These are phyloP conservation scores for Aphodius sticticus DNA, from an alignment of 2,888 invertebrate species.

Conservation along the genomic window DNA sequence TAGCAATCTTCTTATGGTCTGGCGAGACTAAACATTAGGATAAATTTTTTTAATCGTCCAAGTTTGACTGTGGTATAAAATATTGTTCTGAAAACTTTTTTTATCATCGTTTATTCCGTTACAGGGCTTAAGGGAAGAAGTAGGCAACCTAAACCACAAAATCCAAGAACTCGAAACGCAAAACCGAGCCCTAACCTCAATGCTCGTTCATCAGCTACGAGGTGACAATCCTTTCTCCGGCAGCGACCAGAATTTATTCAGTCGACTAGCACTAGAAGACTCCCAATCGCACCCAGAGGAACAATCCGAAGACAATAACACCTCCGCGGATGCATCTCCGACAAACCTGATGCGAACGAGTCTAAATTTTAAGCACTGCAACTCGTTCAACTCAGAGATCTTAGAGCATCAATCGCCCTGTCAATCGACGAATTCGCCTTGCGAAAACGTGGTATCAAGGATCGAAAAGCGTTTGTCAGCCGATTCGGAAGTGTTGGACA, in stretches of 20 bases:
- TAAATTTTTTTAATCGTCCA: too few species aligned
- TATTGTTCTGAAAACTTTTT: too few species aligned
- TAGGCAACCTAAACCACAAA: constrained; percentile 74
- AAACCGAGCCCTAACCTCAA: constrained; percentile 75
- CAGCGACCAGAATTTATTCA: constrained; percentile 25
- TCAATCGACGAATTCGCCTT: constrained; percentile 36
- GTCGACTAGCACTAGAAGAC: constrained; percentile 38
- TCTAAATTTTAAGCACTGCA: constrained; percentile 56
- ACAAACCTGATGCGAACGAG: constrained; percentile 49
- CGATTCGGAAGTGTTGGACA: constrained; percentile 59
- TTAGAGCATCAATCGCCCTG: constrained; percentile 45
- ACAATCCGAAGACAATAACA: constrained; percentile 42
- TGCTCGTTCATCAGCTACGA: constrained; percentile 72
- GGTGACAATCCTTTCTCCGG: constrained; percentile 45
- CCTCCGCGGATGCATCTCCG: constrained; percentile 49
- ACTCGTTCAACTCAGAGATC: constrained; percentile 59
- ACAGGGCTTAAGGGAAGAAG: constrained; percentile 81
- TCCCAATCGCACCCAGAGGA: constrained; percentile 24
- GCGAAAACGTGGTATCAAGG: constrained; percentile 47
- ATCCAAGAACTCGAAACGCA: constrained; percentile 82
- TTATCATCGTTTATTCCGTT: constrained; percentile 41
- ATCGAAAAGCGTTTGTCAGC: constrained; percentile 55
- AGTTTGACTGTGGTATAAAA: too few species aligned
- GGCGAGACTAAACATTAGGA: too few species aligned
- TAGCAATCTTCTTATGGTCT: too few species aligned